Conservation (phyloP, 2,113 vertebrate species). For the Megaleporinus macrocephalus region DNA sequence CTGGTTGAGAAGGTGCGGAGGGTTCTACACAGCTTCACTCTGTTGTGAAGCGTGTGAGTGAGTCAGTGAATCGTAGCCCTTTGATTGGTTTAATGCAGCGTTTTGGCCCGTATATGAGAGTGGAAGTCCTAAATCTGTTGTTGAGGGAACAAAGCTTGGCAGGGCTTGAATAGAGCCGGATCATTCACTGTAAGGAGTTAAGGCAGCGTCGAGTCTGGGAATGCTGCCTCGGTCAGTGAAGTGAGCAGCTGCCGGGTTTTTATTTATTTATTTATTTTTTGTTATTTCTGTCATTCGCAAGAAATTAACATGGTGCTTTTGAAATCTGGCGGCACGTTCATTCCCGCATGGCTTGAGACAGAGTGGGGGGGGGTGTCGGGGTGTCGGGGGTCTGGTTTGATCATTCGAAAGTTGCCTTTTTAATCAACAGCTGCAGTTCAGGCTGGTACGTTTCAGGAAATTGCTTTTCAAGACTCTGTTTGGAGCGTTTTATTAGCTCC, state of each 20-base stretch:
- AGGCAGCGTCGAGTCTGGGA: slow-evolving; percentile 18
- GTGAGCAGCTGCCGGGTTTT: background rate
- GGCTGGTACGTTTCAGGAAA: slow-evolving; percentile 41
- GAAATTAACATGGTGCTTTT: slow-evolving; percentile 36
- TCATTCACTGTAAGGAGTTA: slow-evolving; percentile 16
- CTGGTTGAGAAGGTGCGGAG: no score
- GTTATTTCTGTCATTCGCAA: slow-evolving; percentile 24
- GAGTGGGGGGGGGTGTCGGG: no score
- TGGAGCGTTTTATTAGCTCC: slow-evolving; percentile 21
- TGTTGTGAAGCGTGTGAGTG: background rate
- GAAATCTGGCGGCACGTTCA: background rate
- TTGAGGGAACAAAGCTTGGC: slow-evolving; percentile 38
- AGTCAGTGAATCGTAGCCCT: background rate
- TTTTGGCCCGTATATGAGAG: background rate
- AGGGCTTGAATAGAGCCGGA: slow-evolving; percentile 36
- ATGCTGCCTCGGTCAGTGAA: background rate
- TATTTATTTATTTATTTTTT: background rate
- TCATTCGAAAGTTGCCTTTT: slow-evolving; percentile 40
- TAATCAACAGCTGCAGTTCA: slow-evolving; percentile 29
- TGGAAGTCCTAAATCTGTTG: slow-evolving; percentile 40
- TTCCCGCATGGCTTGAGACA: background rate
- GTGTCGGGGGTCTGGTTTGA: background rate
- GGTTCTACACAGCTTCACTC: background rate
- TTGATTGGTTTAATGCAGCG: background rate
- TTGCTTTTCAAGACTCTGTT: slow-evolving; percentile 28